Evolutionary conservation across 2,888 invertebrate species (phyloP).

Genomic region (Cheilosia urbana): DNA sequence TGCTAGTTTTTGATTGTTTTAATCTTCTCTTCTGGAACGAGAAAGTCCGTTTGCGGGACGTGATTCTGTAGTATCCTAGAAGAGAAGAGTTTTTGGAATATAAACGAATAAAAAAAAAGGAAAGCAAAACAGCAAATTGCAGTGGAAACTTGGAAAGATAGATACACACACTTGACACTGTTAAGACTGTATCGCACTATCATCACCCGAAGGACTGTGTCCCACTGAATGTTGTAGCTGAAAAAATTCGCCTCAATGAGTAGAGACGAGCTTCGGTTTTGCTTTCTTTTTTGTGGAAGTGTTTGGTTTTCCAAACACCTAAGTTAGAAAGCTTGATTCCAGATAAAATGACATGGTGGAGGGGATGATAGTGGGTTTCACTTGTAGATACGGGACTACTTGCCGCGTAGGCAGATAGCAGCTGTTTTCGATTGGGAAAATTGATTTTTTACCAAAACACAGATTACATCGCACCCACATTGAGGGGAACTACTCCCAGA

Average conservation of each 20-base stretch:
- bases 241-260: conserved; percentile 57
- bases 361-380: conserved; percentile 48
- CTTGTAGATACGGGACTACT: conserved; percentile 65
- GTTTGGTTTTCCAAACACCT: conserved; percentile 34
- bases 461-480: conserved; percentile 4
- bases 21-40: conserved; percentile 58
- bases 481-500: conserved; percentile 8
- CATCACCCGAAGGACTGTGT: conserved; percentile 84
- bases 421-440: conserved; percentile 66
- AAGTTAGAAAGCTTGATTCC: conserved; percentile 21
- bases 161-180: conserved; percentile 63
- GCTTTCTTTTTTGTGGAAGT: neutral
- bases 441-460: conserved; percentile 43
- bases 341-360: conserved; percentile 19
- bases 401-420: conserved; percentile 67
- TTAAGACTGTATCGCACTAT: conserved; percentile 79
- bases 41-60: conserved; percentile 59
- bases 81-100: conserved; percentile 45
- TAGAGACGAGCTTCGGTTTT: conserved; percentile 15
- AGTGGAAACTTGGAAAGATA: conserved; percentile 54
- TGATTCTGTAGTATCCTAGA: conserved; percentile 48
- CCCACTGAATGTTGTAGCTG: conserved; percentile 80
- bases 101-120: conserved; percentile 6
- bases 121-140: conserved; percentile 38
- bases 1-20: conserved; percentile 40